These are phyloP conservation scores for Ligdia adustata DNA, from an alignment of 2,888 invertebrate genomes.

Conservation along the genomic window DNA sequence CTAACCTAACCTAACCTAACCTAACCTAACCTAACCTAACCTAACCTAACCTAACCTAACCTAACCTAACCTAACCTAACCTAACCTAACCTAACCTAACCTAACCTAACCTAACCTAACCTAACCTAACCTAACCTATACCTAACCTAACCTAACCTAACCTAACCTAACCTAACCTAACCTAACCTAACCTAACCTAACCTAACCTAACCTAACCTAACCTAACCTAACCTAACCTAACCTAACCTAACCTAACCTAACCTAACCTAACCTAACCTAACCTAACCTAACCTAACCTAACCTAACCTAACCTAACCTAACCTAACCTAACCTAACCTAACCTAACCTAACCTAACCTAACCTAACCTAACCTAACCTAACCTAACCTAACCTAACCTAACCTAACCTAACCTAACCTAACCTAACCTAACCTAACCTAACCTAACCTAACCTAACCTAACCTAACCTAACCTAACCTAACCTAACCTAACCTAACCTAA, in stretches of 20 bases:
- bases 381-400: not conserved
- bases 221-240: conserved; percentile 11
- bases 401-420: not conserved
- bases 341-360: conserved; percentile 24
- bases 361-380: conserved; percentile 1
- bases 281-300: conserved; percentile 1
- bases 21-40: conserved; percentile 25
- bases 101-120: conserved; percentile 26
- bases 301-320: conserved; percentile 4
- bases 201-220: conserved; percentile 4
- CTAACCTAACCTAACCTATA: too few relatives aligned
- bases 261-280: conserved; percentile 13
- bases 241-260: conserved; percentile 24
- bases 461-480: conserved; percentile 24
- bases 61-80: conserved; percentile 1
- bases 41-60: conserved; percentile 4
- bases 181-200: not conserved
- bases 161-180: not conserved
- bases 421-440: conserved; percentile 10
- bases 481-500: conserved; percentile 1
- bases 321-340: conserved; percentile 25
- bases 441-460: conserved; percentile 18
- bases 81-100: conserved; percentile 12
- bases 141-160: conserved; percentile 14
- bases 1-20: conserved; percentile 15